Evolutionary conservation across 2,113 vertebrate species (phyloP), one percentile per base, ranked within the genome.

Genomic region (cattle (Bos taurus)): DNA sequence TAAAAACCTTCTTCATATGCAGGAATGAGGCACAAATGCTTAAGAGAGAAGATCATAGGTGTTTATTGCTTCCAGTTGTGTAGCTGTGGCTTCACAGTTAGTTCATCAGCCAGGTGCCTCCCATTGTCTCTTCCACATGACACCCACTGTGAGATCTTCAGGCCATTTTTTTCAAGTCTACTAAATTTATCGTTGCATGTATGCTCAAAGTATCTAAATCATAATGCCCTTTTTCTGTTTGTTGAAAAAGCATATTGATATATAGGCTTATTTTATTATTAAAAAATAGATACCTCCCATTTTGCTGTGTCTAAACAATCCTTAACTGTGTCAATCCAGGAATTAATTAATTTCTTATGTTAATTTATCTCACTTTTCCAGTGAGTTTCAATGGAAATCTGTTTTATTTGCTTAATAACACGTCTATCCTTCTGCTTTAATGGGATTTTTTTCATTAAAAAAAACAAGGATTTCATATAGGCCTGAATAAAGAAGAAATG

Each of bases 141-240:
- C 28, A 88, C 78, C 93, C 64, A 84, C 91, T 11, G 0, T 56
- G 71, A 57, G 15, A 78, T 90, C 97, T 97, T 94, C 48, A 77
- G 96, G 83, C 0, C 21, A 88, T 85, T 98, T 96, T 64, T 64
- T 93, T 80, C 33, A 97, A 88, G 59, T 89, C 74, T 95, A 74
- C 91, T 96, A 84, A 97, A 95, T 97, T 95, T 98, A 97, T 95
- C 40, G 2, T 97, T 98, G 91, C 86, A 96, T 67, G 46, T 96
- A 82, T 46, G 56, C 3, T 36, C 26, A 25, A 84, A 96, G 80
- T 94, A 95, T 96, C 96, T 97, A 89, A 97, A 95, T 86, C 9
- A 40, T 89, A 94, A 96, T 97, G 96, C 26, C 91, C 98, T 97
- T 86, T 98, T 98, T 98, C 98, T 99, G 98, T 96, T 98, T 98